Base-by-base conservation (phyloP, 2,797 vertebrate species). In the Pteropus rufus region DNA sequence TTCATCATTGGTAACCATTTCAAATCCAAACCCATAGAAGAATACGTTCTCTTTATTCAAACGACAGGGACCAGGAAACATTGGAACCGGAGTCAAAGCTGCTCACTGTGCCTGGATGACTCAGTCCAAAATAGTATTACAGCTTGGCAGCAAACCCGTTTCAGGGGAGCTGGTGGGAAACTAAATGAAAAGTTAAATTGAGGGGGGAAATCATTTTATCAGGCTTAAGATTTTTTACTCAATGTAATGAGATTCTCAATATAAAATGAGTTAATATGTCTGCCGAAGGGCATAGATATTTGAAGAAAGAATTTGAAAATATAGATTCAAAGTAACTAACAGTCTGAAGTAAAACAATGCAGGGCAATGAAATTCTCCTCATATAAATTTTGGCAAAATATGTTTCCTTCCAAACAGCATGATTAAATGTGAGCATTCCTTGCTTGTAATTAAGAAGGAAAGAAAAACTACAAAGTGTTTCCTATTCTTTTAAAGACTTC, bases 181-280 rank as follows among this genome's bases (percentile, higher is more conserved):
- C 70, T 76, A 79, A 91, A 97, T 93, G 83, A 77, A 94, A 95
- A 95, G 94, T 79, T 86, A 94, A 93, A 54, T 91, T 82, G 94
- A 95, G 84, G 7, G 83, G 80, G 76, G 82, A 93, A 91, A 87
- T 93, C 85, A 92, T 91, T 94, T 88, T 81, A 95, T 96, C 91
- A 73, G 83, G 82, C 76, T 91, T 83, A 80, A 56, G n/a, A 58
- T 67, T 96, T 96, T 89, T 72, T 94, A 64, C 77, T 91, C 84
- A 91, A 89, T 89, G 72, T 81, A 89, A 93, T 97, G 93, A 94
- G 83, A 93, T 79, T 89, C 91, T 95, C 83, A 77, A 12, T 89
- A 92, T 93, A 95, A 95, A 96, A 91, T 18, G 54, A 97, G 87
- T 91, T 94, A 89, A 81, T 92, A 88, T 87, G n/a, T 67, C 83